Base-by-base conservation (phyloP, 2,113 vertebrate genomes). In the Formicarius rufipectus region DNA sequence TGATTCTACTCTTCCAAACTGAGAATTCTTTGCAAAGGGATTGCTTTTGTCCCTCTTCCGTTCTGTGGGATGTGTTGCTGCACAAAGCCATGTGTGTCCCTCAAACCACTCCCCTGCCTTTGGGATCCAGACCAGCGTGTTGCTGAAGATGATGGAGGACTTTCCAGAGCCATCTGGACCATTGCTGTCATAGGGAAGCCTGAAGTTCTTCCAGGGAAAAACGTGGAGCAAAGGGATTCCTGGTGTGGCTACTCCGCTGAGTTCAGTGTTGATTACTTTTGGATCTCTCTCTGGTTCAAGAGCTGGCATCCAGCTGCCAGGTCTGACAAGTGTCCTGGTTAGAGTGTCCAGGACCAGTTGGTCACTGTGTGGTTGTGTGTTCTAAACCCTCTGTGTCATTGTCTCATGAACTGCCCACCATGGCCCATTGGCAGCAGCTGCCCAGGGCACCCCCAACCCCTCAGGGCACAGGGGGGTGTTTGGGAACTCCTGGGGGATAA, bases 1-100 rank as follows among this genome's bases (percentile, higher is more conserved):
- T 91, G 62, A 23, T 89, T 81, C 85, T 92, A 66, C 95, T 95
- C 69, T 95, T 80, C 80, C 72, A 47, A 91, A 95, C 52, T 96
- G 94, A 78, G 79, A 18, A 33, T 85, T 45, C 83, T 95, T 95
- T 91, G 84, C 55, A 74, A 91, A 76, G 67, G 90, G 77, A 91
- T 91, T 89, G 59, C 84, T 89, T 83, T 89, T 90, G 84, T 81
- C 87, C 73, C 56, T 6, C 68, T 96, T 93, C 86, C 4, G 2
- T 77, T 95, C 75, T 19, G 45, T n/a, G 75, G 49, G 20, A 31
- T 68, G 83, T 90, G 69, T 72, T 78, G 67, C 64, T 92, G 85
- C 77, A 81, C 83, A 74, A 68, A 31, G 82, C 66, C 25, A 30
- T 4, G 37, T 8, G 14, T n/a, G 80, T 37, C 91, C 67, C 45